Evolutionary conservation across 2,113 vertebrate genomes (phyloP).

Genomic region (Apteryx mantelli): DNA sequence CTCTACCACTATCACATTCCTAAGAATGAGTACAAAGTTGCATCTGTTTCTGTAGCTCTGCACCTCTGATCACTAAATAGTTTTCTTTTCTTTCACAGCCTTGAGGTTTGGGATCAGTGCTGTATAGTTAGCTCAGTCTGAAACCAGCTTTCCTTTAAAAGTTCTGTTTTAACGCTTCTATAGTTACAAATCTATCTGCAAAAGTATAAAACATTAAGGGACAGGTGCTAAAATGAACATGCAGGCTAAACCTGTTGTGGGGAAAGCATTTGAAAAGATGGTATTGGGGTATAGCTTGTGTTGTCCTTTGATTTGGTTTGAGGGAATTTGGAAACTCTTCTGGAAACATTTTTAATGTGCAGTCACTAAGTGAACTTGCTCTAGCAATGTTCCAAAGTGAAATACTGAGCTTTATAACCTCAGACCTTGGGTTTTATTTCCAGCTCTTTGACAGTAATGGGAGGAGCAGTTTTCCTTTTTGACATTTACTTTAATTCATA

Average conservation of each 20-base stretch:
- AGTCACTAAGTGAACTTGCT: neutral
- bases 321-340: neutral
- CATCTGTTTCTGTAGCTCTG: neutral
- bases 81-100: neutral
- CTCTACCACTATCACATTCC: neutral
- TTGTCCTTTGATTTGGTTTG: neutral
- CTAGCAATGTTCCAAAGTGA: neutral
- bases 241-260: neutral
- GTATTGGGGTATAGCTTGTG: neutral
- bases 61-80: neutral
- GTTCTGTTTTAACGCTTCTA: neutral
- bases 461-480: constrained; percentile 29
- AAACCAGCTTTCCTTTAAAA: neutral
- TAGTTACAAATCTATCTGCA: neutral
- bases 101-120: neutral
- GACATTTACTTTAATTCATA: constrained; percentile 66
- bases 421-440: constrained; percentile 18
- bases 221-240: neutral
- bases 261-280: neutral
- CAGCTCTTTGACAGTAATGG: neutral
- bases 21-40: neutral
- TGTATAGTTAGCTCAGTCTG: neutral
- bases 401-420: constrained; percentile 19
- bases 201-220: neutral
- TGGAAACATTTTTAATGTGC: neutral